A percentile compares a stretch with the other conserved stretches of the same genome.
phyloP scores from a whole-genome alignment of 2,888 invertebrate species.

The Pemphredon lugubris region DNA sequence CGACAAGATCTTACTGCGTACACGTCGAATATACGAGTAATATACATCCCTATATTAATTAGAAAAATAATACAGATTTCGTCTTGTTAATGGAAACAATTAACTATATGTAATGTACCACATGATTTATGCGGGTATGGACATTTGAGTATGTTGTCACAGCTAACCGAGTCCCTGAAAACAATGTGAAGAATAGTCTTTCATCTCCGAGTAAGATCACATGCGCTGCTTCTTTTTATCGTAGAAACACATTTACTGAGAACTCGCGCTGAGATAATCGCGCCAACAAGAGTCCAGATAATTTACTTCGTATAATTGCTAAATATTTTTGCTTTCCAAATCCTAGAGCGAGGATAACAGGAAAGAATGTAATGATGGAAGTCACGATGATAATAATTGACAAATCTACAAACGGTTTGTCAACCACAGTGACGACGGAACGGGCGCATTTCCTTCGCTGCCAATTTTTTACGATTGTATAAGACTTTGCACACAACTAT shows the following conservation, averaged over 20 bases:
- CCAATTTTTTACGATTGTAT: too few relatives aligned
- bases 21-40: slow-evolving; percentile 53
- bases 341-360: slow-evolving; percentile 13
- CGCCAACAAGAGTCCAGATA: not conserved
- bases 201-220: slow-evolving; percentile 38
- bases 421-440: too few relatives aligned
- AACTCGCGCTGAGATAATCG: slow-evolving; percentile 1
- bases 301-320: not conserved
- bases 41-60: slow-evolving; percentile 71
- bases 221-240: slow-evolving; percentile 4
- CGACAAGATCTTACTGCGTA: slow-evolving; percentile 38
- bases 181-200: slow-evolving; percentile 50
- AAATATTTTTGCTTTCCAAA: not conserved
- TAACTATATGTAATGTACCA: slow-evolving; percentile 72
- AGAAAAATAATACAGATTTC: slow-evolving; percentile 79
- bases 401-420: too few relatives aligned
- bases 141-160: slow-evolving; percentile 77
- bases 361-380: not conserved
- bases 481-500: too few relatives aligned
- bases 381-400: too few relatives aligned
- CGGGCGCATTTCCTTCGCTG: too few relatives aligned
- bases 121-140: slow-evolving; percentile 68
- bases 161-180: slow-evolving; percentile 72
- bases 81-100: slow-evolving; percentile 75
- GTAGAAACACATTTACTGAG: slow-evolving; percentile 12